Evolutionary conservation across 2,797 vertebrate species (phyloP), one percentile per base, ranked within the genome.

Genomic region (Distichodus sexfasciatus): DNA sequence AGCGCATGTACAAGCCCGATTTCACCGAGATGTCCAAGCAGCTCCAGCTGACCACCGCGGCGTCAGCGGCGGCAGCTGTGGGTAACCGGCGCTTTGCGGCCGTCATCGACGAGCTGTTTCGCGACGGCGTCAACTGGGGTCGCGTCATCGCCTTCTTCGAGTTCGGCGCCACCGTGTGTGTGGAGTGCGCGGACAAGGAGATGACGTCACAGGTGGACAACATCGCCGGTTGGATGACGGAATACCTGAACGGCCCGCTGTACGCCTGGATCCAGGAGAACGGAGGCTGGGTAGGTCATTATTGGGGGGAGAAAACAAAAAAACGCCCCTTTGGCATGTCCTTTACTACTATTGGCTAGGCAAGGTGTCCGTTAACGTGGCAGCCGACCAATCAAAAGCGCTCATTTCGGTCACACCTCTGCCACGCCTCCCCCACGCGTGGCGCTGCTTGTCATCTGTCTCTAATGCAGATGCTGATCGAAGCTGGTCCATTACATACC

Each of bases 81-180:
- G n/a, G n/a, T n/a, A n/a, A 94, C 76, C 83, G 91, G 68, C 90
- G 94, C 75, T 99, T 99, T 71, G 88, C 93, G 69, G 93, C 96
- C 2, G 97, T 98, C 82, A 94, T 96, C 73, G 95, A 97, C 80
- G 97, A 98, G 87, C 94, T 99, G 81, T 99, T 99, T 89, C 93
- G 94, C 86, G 97, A 98, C 12, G 97, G 96, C 3, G 93, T 98
- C 71, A 99, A 98, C 90, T 99, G 97, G 97, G 97, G 97, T 67
- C 91, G 97, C 74, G 96, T 99, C 44, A 94, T 99, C 81, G 97
- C 97, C 55, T 98, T 99, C 91, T 96, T 99, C 69, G 97, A 98
- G 90, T 99, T 99, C 35, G 97, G 97, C 4, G 94, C 95, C 4
- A 93, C 94, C 29, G 93, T 99, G 92, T 98, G 97, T 14, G 94